These are phyloP conservation scores for Delphinus delphis DNA, from an alignment of 2,113 vertebrate species.

Conservation along the genomic window DNA sequence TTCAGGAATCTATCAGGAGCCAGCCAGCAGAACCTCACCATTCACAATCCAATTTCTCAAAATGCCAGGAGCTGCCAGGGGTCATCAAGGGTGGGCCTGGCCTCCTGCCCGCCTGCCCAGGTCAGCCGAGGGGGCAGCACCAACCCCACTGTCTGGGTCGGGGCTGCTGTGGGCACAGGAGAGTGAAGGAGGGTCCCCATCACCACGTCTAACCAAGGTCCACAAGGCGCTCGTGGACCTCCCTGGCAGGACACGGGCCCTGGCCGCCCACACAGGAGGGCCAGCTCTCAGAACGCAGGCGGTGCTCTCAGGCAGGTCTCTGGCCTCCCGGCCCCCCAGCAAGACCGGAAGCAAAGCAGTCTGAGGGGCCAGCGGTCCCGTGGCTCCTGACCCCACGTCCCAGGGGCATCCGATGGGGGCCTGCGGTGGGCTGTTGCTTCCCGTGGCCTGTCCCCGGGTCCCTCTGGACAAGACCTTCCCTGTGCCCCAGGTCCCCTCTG, in stretches of 20 bases:
- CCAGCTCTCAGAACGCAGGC: background rate
- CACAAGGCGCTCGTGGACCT: fast-evolving
- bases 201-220: background rate
- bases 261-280: background rate
- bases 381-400: background rate
- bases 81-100: background rate
- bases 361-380: background rate
- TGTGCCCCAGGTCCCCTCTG: background rate
- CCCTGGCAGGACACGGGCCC: background rate
- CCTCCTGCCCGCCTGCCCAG: no score
- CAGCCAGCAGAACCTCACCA: background rate
- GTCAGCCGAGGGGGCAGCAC: fast-evolving
- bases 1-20: background rate
- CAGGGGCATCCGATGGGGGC: background rate
- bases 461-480: background rate
- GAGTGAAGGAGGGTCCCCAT: background rate
- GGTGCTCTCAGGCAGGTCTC: fast-evolving
- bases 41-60: background rate
- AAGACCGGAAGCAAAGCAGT: background rate
- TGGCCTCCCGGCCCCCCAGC: background rate
- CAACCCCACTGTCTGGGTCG: background rate
- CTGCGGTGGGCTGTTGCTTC: no score
- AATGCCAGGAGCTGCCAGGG: background rate
- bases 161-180: background rate
- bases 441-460: fast-evolving